These are phyloP conservation scores for Sakesphorus luctuosus DNA, from an alignment of 2,113 vertebrate genomes.

Conservation along the genomic window DNA sequence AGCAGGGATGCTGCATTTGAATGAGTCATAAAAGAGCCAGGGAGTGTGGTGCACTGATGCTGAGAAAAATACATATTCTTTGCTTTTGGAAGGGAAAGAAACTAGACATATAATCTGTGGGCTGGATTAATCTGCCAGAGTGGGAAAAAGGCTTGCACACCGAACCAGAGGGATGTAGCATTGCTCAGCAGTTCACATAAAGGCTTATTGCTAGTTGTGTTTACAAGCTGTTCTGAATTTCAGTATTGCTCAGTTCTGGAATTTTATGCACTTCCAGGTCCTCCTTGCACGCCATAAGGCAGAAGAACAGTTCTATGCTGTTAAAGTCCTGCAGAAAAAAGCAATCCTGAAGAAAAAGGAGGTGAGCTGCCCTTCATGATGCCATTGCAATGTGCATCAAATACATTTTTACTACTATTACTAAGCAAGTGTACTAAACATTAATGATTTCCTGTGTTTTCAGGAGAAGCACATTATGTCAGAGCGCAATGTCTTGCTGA, in stretches of 20 bases:
- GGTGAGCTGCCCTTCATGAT: slow-evolving; percentile 70
- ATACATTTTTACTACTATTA: not conserved
- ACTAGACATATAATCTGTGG: rapidly evolving
- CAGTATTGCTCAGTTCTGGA: not conserved
- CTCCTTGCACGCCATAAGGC: slow-evolving; percentile 92
- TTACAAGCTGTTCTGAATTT: not conserved
- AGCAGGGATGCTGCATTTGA: not conserved
- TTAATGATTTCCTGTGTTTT: not conserved
- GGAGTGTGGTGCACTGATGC: not conserved
- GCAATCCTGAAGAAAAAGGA: slow-evolving; percentile 99
- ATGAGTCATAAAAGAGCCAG: not conserved
- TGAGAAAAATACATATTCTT: not conserved
- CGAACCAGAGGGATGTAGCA: not conserved
- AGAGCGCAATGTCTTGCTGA: slow-evolving; percentile 94
- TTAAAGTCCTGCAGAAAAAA: slow-evolving; percentile 98
- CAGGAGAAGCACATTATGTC: slow-evolving; percentile 99
- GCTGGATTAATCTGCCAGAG: not conserved
- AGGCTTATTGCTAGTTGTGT: not conserved
- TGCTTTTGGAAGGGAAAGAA: not conserved
- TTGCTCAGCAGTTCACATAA: not conserved
- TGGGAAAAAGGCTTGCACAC: not conserved
- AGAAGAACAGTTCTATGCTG: slow-evolving; percentile 95
- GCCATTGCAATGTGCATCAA: not conserved
- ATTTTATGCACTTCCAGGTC: slow-evolving; percentile 75
- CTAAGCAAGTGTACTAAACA: not conserved